These are phyloP conservation scores for Drosophila anomalata DNA, from an alignment of 2,888 invertebrate species.

Conservation along the genomic window DNA sequence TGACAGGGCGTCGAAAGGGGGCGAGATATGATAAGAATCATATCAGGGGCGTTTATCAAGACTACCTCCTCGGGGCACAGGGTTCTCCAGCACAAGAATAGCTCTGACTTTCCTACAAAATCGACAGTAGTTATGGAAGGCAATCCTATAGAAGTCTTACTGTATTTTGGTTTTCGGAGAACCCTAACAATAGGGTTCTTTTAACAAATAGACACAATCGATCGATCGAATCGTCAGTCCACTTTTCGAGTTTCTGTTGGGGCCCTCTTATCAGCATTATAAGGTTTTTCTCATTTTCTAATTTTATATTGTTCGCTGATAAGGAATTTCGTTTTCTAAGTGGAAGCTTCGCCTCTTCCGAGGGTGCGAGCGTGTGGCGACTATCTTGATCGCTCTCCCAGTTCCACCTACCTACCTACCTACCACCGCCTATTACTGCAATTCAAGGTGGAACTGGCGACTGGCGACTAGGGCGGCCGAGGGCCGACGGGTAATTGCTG, in stretches of 20 bases:
- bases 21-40: slow-evolving; percentile 47
- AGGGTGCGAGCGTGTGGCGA: not conserved
- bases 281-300: slow-evolving; percentile 56
- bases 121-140: not conserved
- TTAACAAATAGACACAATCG: slow-evolving; percentile 8
- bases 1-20: slow-evolving; percentile 21
- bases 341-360: slow-evolving; percentile 64
- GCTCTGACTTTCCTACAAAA: no score
- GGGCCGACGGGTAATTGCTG: slow-evolving; percentile 51
- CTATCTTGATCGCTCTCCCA: not conserved
- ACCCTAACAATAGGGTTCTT: not conserved
- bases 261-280: slow-evolving; percentile 56
- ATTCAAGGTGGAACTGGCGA: slow-evolving; percentile 7
- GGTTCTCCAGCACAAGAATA: no score
- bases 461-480: no score
- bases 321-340: slow-evolving; percentile 65
- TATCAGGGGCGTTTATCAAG: no score
- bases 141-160: not conserved
- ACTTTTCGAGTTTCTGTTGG: slow-evolving; percentile 19
- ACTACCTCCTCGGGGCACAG: no score
- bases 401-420: not conserved
- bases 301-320: slow-evolving; percentile 63
- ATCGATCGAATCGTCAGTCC: slow-evolving; percentile 14
- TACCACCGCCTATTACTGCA: slow-evolving; percentile 34
- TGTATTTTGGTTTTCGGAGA: slow-evolving; percentile 11